Base-by-base conservation (phyloP, 2,797 vertebrate species). In the Myripristis jacobus region DNA sequence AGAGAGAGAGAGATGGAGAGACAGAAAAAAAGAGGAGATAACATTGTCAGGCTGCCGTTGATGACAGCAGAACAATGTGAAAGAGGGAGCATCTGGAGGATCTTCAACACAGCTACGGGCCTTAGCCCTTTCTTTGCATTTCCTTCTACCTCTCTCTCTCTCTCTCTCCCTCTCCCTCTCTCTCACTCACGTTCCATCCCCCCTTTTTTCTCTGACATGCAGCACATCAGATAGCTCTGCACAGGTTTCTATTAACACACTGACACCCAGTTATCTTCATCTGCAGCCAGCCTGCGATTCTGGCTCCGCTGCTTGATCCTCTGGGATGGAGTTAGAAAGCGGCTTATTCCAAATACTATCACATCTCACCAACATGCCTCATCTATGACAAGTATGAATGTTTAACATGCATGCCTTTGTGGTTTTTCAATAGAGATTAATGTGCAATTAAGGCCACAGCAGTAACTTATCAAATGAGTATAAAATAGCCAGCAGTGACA, bases 31-130 rank as follows among this genome's bases (percentile, higher is more conserved):
- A 52, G 68, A 53, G 62, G 92, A 96, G 98, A 99, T 98, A 98
- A 98, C 95, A 97, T 96, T 96, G 96, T 98, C 93, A 95, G 92
- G 93, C 87, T 87, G 92, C 92, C 80, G 87, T 91, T 93, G 94
- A 95, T 95, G 96, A 97, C 95, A 95, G 95, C 92, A 92, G 93
- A 85, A 94, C 92, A 91, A 94, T 92, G 93, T 94, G 93, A 92
- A 93, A 90, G 94, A 94, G 93, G 92, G 92, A 92, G 93, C 94
- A 94, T 93, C 93, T 87, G 80, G 90, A 83, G 95, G 92, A 95
- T 95, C 93, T 93, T 90, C 72, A 93, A 89, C 89, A 41, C 43
- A 3, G 65, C 82, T 83, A 79, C 60, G 78, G 68, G 80, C 86
- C 64, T 47, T 62, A 57, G 73, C 76, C 6, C 24, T 70, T 79